Evolutionary conservation across 2,113 vertebrate genomes (phyloP).

Genomic region (Rissa tridactyla): DNA sequence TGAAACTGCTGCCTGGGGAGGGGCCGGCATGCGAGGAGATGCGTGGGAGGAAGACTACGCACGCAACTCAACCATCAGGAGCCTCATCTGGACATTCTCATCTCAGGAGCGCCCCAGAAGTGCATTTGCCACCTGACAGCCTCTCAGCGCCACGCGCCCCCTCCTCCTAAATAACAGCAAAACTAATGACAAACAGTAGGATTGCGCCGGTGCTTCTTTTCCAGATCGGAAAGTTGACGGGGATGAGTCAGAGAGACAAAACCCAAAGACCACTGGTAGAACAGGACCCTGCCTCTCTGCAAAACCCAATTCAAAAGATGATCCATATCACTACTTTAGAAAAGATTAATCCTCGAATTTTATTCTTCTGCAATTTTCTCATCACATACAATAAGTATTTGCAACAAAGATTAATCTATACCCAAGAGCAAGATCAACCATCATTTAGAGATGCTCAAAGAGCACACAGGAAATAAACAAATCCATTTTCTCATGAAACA

Average conservation of each 20-base stretch:
- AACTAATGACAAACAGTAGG: background rate
- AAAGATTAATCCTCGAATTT: background rate
- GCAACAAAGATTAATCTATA: background rate
- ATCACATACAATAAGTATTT: background rate
- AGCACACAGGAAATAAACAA: background rate
- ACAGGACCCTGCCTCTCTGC: background rate
- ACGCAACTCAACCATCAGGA: background rate
- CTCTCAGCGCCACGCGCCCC: no score
- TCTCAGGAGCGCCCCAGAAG: background rate
- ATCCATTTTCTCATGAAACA: background rate
- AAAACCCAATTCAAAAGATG: background rate
- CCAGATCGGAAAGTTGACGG: background rate
- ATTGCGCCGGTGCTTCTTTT: background rate
- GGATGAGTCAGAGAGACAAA: background rate
- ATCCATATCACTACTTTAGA: background rate
- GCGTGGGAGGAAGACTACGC: rapidly evolving
- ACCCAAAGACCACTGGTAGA: background rate
- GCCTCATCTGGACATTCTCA: background rate
- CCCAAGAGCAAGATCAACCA: background rate
- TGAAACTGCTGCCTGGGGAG: background rate
- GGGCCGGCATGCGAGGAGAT: rapidly evolving
- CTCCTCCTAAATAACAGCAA: background rate
- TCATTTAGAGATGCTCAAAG: background rate
- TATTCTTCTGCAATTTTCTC: background rate
- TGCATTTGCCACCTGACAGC: background rate